Percentiles rank a stretch among this genome's conserved stretches.
Conservation (phyloP, 2,888 invertebrate genomes). For the Apodemia hepburni region DNA sequence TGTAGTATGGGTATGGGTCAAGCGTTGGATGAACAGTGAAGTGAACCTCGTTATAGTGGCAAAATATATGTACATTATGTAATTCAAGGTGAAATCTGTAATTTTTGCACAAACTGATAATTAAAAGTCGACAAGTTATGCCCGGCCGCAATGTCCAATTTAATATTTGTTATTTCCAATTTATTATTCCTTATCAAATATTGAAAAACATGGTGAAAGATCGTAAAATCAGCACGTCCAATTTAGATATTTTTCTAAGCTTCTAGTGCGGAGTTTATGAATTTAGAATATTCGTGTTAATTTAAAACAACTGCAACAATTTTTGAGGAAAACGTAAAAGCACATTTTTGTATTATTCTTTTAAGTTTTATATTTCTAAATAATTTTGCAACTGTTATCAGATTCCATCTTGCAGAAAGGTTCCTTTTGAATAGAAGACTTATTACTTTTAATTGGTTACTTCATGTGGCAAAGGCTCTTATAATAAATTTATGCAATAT, state of each 20-base stretch:
- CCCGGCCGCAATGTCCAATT: too few relatives aligned
- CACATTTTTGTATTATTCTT: not conserved
- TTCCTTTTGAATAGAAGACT: slow-evolving; percentile 8
- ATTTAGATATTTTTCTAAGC: too few relatives aligned
- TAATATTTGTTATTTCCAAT: too few relatives aligned
- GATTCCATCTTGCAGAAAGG: not conserved
- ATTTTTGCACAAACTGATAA: not conserved
- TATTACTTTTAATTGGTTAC: slow-evolving; percentile 3
- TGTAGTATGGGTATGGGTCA: slow-evolving; percentile 17
- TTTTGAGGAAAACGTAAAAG: not conserved
- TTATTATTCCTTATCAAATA: too few relatives aligned
- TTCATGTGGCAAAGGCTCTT: not conserved
- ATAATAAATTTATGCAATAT: slow-evolving; percentile 8
- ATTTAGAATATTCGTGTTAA: too few relatives aligned
- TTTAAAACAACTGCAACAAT: too few relatives aligned
- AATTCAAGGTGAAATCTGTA: slow-evolving; percentile 12
- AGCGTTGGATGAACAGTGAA: slow-evolving; percentile 16
- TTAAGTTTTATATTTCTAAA: not conserved
- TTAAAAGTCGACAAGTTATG: not conserved
- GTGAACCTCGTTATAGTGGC: slow-evolving; percentile 20
- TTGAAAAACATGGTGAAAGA: too few relatives aligned
- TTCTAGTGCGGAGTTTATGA: too few relatives aligned
- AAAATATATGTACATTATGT: not conserved
- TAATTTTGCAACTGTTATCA: slow-evolving; percentile 1
- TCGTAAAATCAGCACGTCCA: too few relatives aligned